Base-by-base conservation (phyloP, 2,888 invertebrate species). In the Hyalella azteca region DNA sequence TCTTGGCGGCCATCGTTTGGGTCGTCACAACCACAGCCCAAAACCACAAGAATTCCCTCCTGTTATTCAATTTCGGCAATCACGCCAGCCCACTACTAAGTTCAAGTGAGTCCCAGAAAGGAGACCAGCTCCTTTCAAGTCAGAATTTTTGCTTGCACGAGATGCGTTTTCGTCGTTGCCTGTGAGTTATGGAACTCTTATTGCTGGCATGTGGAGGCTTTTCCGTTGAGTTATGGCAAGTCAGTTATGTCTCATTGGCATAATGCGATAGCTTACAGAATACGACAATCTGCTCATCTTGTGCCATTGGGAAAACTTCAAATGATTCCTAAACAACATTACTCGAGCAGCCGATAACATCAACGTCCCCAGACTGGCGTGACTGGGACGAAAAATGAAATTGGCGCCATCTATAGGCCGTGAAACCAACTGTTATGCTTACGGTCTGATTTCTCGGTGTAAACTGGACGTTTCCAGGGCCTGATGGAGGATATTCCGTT, bases 301-400 rank as follows among this genome's bases (percentile, higher is more conserved):
- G 32, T 32, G 29, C 66, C 66, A 36, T 66, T 19, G 66, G n/a
- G 19, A 15, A 66, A 66, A 66, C 29, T 66, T 29, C 36, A 36
- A 36, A 36, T 36, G 36, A 36, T 66, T 66, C 66, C 36, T 36
- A 19, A 66, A 66, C 45, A 66, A 36, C 66, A 66, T 66, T 66
- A 66, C 66, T 32, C 36, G 66, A 32, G 29, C 66, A n/a, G 66
- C 32, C 66, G 66, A 66, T 66, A 66, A 29, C 54, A 54, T 54
- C 54, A 54, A 29, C 54, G 29, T 54, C 29, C 54, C 29, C 26
- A 54, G 54, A 22, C 26, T 54, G 54, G 29, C 54, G 54, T 54
- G 54, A 54, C 26, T 54, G 29, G 54, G 5, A 9, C 26, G 26
- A 54, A 54, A 54, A 26, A 29, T 26, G 7, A 54, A 54, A 54